These are phyloP conservation scores for Pammene aurita DNA, from an alignment of 2,888 invertebrate species.

Conservation along the genomic window DNA sequence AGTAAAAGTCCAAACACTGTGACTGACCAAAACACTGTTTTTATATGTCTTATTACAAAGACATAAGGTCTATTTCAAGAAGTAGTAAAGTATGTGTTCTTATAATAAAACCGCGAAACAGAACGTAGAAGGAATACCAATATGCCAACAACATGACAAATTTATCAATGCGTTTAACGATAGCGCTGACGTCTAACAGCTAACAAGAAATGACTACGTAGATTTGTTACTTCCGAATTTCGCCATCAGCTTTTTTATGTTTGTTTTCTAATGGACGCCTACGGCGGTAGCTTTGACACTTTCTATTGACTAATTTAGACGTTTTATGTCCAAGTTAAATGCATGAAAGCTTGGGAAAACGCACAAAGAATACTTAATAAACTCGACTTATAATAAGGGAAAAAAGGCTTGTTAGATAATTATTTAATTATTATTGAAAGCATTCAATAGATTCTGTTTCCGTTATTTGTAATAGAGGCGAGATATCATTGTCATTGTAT, in stretches of 20 bases:
- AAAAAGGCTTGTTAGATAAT: too few relatives aligned
- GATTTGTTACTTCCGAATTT: conserved; percentile 14
- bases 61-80: background rate
- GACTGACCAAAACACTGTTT: background rate
- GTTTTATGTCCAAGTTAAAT: conserved; percentile 21
- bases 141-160: conserved; percentile 18
- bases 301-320: conserved; percentile 51
- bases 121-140: conserved; percentile 23
- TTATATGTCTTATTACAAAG: conserved; percentile 6
- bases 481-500: too few relatives aligned
- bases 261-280: conserved; percentile 35
- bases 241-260: conserved; percentile 10
- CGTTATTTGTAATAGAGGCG: too few relatives aligned
- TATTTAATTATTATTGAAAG: too few relatives aligned
- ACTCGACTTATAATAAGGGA: too few relatives aligned
- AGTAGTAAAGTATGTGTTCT: background rate
- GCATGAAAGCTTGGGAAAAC: conserved; percentile 38
- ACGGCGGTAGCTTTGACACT: conserved; percentile 45
- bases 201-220: conserved; percentile 2
- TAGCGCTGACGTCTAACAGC: conserved; percentile 21
- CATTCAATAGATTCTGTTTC: too few relatives aligned
- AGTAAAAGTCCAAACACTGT: conserved; percentile 70
- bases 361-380: conserved; percentile 11
- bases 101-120: conserved; percentile 11
- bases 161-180: conserved; percentile 4